phyloP scores from a whole-genome alignment of 2,888 invertebrate genomes.

The Cheiracanthium punctorium region DNA sequence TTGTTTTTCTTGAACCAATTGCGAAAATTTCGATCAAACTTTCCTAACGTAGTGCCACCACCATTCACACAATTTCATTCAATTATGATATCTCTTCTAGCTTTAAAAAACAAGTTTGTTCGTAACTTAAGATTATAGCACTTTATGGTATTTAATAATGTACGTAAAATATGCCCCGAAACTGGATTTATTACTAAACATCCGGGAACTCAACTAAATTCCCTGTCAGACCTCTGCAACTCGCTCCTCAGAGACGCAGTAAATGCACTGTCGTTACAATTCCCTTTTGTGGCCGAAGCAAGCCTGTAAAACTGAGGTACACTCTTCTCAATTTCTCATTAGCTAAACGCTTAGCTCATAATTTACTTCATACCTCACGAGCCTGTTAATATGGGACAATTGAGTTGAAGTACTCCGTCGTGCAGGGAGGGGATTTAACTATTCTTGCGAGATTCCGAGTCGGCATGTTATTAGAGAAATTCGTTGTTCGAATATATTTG shows the following conservation, averaged over 20 bases:
- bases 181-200: neutral
- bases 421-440: neutral
- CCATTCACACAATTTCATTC: too few relatives aligned
- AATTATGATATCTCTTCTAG: too few relatives aligned
- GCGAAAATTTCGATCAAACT: too few relatives aligned
- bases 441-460: neutral
- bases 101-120: too few relatives aligned
- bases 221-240: neutral
- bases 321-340: conserved; percentile 15
- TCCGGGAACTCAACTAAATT: neutral
- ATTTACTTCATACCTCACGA: conserved; percentile 8
- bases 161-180: neutral
- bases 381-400: conserved; percentile 6
- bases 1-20: too few relatives aligned
- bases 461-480: neutral
- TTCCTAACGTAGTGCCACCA: too few relatives aligned
- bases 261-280: neutral
- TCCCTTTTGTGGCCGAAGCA: neutral
- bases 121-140: too few relatives aligned
- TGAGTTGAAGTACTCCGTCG: neutral
- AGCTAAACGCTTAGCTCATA: conserved; percentile 13
- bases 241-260: neutral
- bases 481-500: neutral
- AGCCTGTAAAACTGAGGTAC: neutral
- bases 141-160: neutral